Evolutionary conservation across 2,888 invertebrate species (phyloP), one percentile per base, ranked within the genome.

Genomic region (Acronicta alni): DNA sequence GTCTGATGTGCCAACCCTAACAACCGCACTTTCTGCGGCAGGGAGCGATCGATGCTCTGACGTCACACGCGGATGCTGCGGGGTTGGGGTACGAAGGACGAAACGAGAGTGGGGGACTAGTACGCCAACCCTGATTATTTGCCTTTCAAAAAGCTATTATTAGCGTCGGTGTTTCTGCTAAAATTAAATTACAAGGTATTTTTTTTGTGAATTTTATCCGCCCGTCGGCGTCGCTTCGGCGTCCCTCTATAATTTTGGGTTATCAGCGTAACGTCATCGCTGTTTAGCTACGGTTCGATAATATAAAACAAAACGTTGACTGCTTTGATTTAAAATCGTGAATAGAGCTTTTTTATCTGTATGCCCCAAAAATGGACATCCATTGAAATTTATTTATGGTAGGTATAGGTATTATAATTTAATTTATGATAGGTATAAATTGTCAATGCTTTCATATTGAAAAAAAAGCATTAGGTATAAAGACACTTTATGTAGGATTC

Each of bases 41-140:
- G 80, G 72, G 64, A 48, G 61, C 88, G 93, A 93, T 93, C 93
- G 93, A 93, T 92, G 83, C 82, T 81, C 67, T 93, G 92, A 93
- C 93, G 93, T 93, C 92, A 92, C 85, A 77, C 75, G 68, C 74
- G 85, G 87, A 87, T 88, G 88, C 88, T 88, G 89, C 77, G 79
- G 75, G 81, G 77, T 45, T 69, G 67, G 83, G 69, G 54, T 57
- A 46, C 52, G 66, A 71, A 74, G 74, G 67, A 71, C 67, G 75
- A 70, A 68, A 72, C 51, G 72, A 53, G 68, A 67, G 66, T 66
- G 75, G 71, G 62, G 75, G 53, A 79, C 77, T 77, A 78, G 79
- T 82, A 80, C 83, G 78, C 73, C 77, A 79, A 80, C 79, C 76
- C 78, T 75, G 83, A 79, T 84, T 84, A 84, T 85, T 85, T 82